Conservation (phyloP, 1,140 invertebrate species). For the Drosophila bifasciata region DNA sequence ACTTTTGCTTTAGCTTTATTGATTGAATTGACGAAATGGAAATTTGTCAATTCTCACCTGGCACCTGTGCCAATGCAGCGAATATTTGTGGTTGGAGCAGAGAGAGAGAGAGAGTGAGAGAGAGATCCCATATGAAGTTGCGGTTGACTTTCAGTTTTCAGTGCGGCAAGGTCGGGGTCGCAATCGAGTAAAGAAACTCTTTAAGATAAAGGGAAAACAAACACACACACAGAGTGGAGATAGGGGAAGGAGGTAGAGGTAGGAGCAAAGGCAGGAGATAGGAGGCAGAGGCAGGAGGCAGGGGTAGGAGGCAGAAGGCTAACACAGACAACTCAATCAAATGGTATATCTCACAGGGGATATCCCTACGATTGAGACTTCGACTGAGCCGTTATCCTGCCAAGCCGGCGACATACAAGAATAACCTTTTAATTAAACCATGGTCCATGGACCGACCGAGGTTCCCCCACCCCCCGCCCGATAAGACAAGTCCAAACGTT, state of each 20-base stretch:
- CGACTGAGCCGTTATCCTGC: slow-evolving; percentile 33
- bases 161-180: slow-evolving; percentile 28
- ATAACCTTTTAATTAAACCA: slow-evolving; percentile 84
- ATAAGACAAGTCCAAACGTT: slow-evolving; percentile 52
- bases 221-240: slow-evolving; percentile 3
- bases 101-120: too few species aligned
- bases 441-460: too few species aligned
- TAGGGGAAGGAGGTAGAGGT: too few species aligned
- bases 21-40: slow-evolving; percentile 79
- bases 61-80: slow-evolving; percentile 33
- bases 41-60: slow-evolving; percentile 81
- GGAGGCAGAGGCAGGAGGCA: too few species aligned
- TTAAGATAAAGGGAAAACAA: slow-evolving; percentile 61
- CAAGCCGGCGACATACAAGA: slow-evolving; percentile 64
- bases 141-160: slow-evolving; percentile 72
- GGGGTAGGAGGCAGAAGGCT: too few species aligned
- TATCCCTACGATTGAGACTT: not conserved
- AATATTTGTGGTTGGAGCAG: slow-evolving; percentile 50
- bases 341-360: slow-evolving; percentile 1
- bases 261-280: too few species aligned
- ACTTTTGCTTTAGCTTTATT: slow-evolving; percentile 59
- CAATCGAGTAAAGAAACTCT: slow-evolving; percentile 54
- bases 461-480: too few species aligned
- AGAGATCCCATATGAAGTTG: slow-evolving; percentile 20
- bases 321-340: slow-evolving; percentile 68